A percentile compares a stretch with the other conserved stretches of the same genome.
Conservation (phyloP, 2,797 vertebrate species). For the Centroberyx gerrardi region DNA sequence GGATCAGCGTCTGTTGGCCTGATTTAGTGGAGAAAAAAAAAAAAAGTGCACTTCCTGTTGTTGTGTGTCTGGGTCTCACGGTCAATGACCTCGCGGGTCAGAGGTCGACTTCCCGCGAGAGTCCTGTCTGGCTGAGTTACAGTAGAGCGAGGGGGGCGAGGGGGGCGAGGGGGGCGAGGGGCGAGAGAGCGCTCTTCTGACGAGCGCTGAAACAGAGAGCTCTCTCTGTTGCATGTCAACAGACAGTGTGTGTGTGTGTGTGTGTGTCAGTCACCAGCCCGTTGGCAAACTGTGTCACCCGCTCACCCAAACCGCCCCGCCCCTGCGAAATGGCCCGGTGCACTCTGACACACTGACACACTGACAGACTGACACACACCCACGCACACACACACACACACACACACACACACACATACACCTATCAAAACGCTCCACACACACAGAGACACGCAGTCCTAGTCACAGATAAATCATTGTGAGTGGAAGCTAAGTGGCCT, state of each 20-base stretch:
- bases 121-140: constrained; percentile 37
- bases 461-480: constrained; percentile 63
- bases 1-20: constrained; percentile 53
- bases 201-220: background rate
- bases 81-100: constrained; percentile 57
- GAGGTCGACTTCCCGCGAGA: constrained; percentile 40
- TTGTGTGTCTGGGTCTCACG: constrained; percentile 62
- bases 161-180: background rate
- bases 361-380: constrained; percentile 53
- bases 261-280: constrained; percentile 32
- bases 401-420: constrained; percentile 24
- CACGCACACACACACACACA: constrained; percentile 4
- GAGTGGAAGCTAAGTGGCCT: constrained; percentile 18
- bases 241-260: constrained; percentile 3
- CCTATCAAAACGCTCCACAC: constrained; percentile 4
- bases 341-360: constrained; percentile 75
- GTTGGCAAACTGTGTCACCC: constrained; percentile 40
- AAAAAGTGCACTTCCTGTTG: constrained; percentile 64
- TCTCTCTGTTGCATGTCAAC: constrained; percentile 47
- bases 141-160: constrained; percentile 21
- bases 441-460: constrained; percentile 7
- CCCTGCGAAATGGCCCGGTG: constrained; percentile 23
- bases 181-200: constrained; percentile 13
- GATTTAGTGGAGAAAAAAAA: constrained; percentile 29
- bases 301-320: background rate